Conservation (phyloP, 2,888 invertebrate genomes). For the Sericinus montela region DNA sequence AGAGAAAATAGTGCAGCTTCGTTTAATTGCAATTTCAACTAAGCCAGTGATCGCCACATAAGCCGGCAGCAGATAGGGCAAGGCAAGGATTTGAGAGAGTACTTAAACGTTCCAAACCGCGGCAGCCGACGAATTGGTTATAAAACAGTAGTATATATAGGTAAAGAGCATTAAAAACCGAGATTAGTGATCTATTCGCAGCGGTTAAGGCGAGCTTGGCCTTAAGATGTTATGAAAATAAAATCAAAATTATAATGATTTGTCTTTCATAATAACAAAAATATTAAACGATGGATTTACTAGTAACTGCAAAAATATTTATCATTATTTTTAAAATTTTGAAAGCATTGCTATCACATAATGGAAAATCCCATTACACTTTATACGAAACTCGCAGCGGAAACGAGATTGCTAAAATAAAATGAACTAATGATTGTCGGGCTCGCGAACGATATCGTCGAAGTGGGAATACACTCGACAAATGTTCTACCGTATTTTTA, state of each 20-base stretch:
- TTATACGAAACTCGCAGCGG: conserved; percentile 35
- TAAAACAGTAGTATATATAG: too few species aligned
- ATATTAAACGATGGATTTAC: not conserved
- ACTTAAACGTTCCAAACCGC: conserved; percentile 39
- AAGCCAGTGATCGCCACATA: conserved; percentile 60
- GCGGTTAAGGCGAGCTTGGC: too few species aligned
- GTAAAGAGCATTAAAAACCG: too few species aligned
- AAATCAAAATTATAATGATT: too few species aligned
- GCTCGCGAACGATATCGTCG: conserved; percentile 13
- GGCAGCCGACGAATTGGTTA: conserved; percentile 31
- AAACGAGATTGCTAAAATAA: conserved; percentile 47
- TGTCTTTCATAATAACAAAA: not conserved
- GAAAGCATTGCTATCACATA: conserved; percentile 53
- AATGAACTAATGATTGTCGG: conserved; percentile 23
- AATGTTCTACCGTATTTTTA: not conserved
- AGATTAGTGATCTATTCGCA: too few species aligned
- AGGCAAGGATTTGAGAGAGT: conserved; percentile 49
- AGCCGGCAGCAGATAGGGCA: conserved; percentile 53
- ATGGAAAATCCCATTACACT: conserved; percentile 64
- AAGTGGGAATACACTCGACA: conserved; percentile 11
- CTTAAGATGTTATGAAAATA: too few species aligned
- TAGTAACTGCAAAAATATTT: too few species aligned
- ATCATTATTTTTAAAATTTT: conserved; percentile 31
- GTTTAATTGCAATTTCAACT: conserved; percentile 66
- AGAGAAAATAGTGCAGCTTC: conserved; percentile 41